Conservation (phyloP, 2,113 vertebrate genomes). For the Piaya cayana region DNA sequence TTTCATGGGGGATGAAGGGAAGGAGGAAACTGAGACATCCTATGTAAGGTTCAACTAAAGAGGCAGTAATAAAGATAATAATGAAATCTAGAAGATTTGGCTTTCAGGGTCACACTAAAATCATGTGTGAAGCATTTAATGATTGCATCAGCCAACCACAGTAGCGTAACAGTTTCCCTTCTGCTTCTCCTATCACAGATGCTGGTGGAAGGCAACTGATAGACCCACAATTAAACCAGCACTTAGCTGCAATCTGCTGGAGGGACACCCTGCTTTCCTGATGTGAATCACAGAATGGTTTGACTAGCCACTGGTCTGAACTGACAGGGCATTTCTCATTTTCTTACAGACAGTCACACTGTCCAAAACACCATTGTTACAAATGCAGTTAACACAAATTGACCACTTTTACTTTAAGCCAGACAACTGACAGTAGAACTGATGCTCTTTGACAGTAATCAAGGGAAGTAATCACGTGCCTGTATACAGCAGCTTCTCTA, state of each 20-base stretch:
- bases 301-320: not conserved
- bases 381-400: not conserved
- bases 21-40: not conserved
- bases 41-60: rapidly evolving
- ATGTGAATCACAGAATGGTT: not conserved
- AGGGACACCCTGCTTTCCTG: not conserved
- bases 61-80: not conserved
- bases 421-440: not conserved
- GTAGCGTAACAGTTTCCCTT: not conserved
- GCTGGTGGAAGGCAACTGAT: rapidly evolving
- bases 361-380: not conserved
- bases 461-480: not conserved
- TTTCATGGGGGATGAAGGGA: not conserved
- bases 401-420: not conserved
- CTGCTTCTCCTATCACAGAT: rapidly evolving
- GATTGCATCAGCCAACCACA: not conserved
- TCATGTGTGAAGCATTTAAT: rapidly evolving
- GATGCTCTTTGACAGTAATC: not conserved
- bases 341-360: not conserved
- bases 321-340: rapidly evolving
- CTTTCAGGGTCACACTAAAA: not conserved
- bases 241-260: rapidly evolving
- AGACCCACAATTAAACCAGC: too few species aligned
- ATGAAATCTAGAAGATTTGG: rapidly evolving
- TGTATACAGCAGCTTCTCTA: rapidly evolving